Percentiles rank a stretch among this genome's conserved stretches.
Evolutionary conservation across 2,113 vertebrate genomes (phyloP).

Genomic region (Sialia sialis): DNA sequence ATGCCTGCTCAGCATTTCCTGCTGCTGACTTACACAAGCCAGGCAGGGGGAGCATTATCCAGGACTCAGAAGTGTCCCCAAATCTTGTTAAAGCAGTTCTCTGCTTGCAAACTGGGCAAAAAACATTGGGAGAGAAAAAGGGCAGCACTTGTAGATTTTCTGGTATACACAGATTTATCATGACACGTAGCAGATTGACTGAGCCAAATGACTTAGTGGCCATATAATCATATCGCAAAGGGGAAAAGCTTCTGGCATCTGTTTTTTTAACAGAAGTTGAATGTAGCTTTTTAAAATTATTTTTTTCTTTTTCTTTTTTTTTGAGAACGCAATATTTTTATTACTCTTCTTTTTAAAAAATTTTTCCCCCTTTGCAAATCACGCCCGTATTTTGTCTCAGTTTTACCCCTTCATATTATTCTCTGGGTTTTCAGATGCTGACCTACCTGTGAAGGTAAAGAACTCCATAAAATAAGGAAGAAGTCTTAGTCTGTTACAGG

Average conservation of each 20-base stretch:
- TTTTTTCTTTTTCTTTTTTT: background rate
- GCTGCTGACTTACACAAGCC: background rate
- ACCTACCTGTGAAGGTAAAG: slow-evolving; percentile 30
- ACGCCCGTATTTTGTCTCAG: background rate
- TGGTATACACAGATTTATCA: background rate
- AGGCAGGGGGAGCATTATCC: background rate
- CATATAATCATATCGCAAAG: background rate
- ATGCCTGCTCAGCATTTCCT: background rate
- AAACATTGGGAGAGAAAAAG: background rate
- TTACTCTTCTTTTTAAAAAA: background rate
- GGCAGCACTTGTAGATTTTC: background rate
- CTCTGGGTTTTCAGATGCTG: background rate
- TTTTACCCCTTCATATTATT: background rate
- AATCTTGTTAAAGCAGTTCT: background rate
- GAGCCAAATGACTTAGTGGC: background rate
- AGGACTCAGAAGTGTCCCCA: background rate
- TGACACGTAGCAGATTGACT: background rate
- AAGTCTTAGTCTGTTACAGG: slow-evolving; percentile 19
- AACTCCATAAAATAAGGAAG: background rate
- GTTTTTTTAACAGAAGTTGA: background rate
- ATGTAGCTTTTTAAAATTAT: background rate
- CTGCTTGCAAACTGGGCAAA: background rate
- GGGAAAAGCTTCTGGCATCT: background rate
- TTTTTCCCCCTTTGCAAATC: background rate
- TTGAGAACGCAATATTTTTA: background rate